Conservation (phyloP, 2,797 vertebrate genomes). For the Furcifer pardalis region DNA sequence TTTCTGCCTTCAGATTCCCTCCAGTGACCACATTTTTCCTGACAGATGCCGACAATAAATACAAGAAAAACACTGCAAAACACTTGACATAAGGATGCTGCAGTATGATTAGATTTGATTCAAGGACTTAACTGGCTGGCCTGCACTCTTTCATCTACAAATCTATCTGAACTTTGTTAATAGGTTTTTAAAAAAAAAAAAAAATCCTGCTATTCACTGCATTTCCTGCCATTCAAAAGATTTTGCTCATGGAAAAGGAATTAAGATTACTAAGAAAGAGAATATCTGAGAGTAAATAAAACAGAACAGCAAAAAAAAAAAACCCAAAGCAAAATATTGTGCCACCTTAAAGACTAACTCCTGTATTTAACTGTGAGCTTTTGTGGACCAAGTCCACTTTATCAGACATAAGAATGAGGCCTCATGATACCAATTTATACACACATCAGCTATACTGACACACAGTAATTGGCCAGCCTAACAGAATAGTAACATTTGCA, state of each 20-base stretch:
- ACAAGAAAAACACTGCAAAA: neutral
- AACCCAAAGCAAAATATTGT: too few relatives aligned
- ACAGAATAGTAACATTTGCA: too few relatives aligned
- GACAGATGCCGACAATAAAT: neutral
- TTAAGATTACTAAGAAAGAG: neutral
- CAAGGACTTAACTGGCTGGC: neutral
- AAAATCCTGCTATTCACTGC: neutral
- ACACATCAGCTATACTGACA: too few relatives aligned
- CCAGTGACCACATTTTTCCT: neutral
- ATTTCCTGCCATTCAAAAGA: neutral
- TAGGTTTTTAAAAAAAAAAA: neutral
- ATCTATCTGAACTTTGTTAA: neutral
- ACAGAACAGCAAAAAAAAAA: too few relatives aligned
- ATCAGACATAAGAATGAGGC: too few relatives aligned
- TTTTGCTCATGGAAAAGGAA: neutral
- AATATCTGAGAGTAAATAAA: too few relatives aligned
- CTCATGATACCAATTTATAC: too few relatives aligned
- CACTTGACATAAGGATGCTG: neutral
- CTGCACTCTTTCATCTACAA: neutral
- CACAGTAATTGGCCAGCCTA: too few relatives aligned
- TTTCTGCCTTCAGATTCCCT: neutral
- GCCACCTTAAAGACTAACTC: too few relatives aligned
- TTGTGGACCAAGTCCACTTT: too few relatives aligned
- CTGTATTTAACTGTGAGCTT: too few relatives aligned
- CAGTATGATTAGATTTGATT: neutral